Conservation (phyloP, 2,888 invertebrate species). For the Spilosoma lubricipeda region DNA sequence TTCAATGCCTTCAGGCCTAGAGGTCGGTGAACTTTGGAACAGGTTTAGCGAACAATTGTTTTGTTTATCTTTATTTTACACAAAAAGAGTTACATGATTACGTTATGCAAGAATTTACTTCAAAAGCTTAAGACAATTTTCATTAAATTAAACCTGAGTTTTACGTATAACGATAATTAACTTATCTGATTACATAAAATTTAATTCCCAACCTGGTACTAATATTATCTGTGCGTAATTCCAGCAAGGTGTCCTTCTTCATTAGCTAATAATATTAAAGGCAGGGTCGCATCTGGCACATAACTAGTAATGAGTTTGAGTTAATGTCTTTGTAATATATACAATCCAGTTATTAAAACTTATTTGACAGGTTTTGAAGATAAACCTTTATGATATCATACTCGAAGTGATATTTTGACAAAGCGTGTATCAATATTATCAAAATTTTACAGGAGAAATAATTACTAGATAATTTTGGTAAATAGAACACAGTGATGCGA, state of each 20-base stretch:
- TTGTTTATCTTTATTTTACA: too few species aligned
- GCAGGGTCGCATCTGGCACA: constrained; percentile 15
- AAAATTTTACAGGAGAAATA: neutral
- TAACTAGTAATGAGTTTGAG: constrained; percentile 5
- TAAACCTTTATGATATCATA: neutral
- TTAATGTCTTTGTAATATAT: constrained; percentile 7
- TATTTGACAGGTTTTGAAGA: neutral
- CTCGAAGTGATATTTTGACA: neutral
- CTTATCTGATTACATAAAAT: constrained; percentile 3
- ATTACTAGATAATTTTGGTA: neutral
- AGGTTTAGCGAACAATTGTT: too few species aligned
- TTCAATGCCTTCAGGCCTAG: too few species aligned
- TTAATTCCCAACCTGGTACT: constrained; percentile 1
- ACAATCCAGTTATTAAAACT: constrained; percentile 3
- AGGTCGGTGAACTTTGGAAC: too few species aligned
- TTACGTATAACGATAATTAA: neutral
- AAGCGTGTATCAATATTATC: neutral
- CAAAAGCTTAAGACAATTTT: neutral
- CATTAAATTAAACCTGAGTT: neutral
- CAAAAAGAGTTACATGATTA: too few species aligned
- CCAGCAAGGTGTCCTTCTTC: constrained; percentile 10
- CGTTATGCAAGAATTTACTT: neutral
- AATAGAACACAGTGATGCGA: neutral
- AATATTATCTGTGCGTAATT: constrained; percentile 8
- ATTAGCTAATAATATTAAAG: constrained; percentile 24